Base-by-base conservation (phyloP, 2,113 vertebrate genomes). In the Pipa parva region DNA sequence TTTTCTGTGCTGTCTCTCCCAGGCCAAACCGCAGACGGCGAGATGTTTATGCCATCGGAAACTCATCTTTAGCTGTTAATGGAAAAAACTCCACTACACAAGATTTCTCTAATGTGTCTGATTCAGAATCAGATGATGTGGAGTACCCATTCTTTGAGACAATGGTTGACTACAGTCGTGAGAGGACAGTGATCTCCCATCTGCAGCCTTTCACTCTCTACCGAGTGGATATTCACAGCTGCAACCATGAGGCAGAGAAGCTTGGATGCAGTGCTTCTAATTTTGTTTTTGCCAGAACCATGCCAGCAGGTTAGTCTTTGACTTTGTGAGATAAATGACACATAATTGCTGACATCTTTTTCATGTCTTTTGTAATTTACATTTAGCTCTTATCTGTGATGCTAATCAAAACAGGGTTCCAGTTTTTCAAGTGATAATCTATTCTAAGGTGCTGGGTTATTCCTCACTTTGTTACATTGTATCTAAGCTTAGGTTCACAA, bases 221-320 rank as follows among this genome's bases (percentile, higher is more conserved):
- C 82, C 94, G 93, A 63, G 94, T 99, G 0, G 95, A 99, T 72
- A 92, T 99, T 39, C 97, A 99, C 58, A 96, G 95, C 72, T 99
- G 97, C 71, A 98, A 98, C 71, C 90, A 95, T 0, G 92, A 95
- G 77, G 92, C 95, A 1, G 87, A 88, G 54, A 84, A 74, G 0
- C 86, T 89, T 2, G 90, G 90, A 63, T 99, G 97, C 71, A 98
- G 97, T 0, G 94, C 92, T 1, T 94, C 93, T 17, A 92, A 93
- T 74, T 99, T 98, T 0, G 91, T 97, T 65, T 98, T 93, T 66
- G 91, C 97, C 28, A 89, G 97, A 76, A 99, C 97, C 61, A 97
- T 93, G 90, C 95, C 94, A 11, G 93, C 93, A 90, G 94, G 97
- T 99, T 77, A 42, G 66, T 29, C 7, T n/a, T n/a, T n/a, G n/a